These are phyloP conservation scores for Anguilla japonica DNA, from an alignment of 2,113 vertebrate genomes.

Conservation along the genomic window DNA sequence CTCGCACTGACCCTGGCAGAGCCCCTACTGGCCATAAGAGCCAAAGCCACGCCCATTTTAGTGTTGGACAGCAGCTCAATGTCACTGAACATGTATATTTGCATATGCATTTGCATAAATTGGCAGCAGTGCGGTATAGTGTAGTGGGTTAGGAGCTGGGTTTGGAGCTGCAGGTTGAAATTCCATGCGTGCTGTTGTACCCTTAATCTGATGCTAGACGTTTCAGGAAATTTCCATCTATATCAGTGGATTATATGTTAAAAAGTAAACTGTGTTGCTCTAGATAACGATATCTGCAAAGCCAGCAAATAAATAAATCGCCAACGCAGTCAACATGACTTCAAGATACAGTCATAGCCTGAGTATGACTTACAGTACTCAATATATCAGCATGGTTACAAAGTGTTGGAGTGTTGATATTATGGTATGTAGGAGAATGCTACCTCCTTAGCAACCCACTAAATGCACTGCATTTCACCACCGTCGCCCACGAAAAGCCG, in stretches of 20 bases:
- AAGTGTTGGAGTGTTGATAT: background rate
- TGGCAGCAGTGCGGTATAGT: too few relatives aligned
- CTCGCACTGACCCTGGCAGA: background rate
- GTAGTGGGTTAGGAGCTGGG: background rate
- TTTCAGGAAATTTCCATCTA: background rate
- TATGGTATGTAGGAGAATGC: background rate
- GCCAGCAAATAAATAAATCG: background rate
- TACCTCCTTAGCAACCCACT: background rate
- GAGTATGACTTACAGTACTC: background rate
- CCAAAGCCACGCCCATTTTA: too few relatives aligned
- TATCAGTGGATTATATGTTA: too few relatives aligned
- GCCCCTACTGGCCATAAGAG: too few relatives aligned
- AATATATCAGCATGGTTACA: background rate
- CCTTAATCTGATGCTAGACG: background rate
- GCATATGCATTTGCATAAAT: too few relatives aligned
- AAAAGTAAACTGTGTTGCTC: too few relatives aligned
- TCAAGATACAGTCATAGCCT: background rate
- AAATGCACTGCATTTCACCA: background rate
- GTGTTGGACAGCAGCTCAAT: too few relatives aligned
- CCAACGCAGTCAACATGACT: background rate
- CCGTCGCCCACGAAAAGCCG: background rate
- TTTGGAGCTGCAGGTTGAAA: background rate
- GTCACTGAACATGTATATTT: too few relatives aligned
- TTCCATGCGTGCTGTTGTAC: background rate
- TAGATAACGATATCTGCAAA: too few relatives aligned